Percentiles rank a stretch among this genome's conserved stretches.
phyloP scores from a whole-genome alignment of 2,797 vertebrate genomes.

The Chromobotia macracanthus region DNA sequence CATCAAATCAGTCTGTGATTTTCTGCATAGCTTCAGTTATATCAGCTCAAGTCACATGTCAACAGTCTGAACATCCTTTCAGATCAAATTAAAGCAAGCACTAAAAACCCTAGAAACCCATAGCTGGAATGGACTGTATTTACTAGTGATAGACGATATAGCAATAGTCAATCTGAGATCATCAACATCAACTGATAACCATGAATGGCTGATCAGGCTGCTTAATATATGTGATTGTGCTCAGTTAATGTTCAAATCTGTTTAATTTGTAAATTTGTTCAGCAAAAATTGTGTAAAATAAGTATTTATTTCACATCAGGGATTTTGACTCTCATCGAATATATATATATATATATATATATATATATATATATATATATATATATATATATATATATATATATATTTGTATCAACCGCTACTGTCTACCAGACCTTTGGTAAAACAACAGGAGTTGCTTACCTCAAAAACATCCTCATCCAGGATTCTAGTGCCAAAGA shows the following conservation, averaged over 20 bases:
- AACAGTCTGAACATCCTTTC: slow-evolving; percentile 4
- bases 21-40: background rate
- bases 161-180: no score
- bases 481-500: slow-evolving; percentile 96
- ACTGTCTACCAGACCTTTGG: background rate
- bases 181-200: no score
- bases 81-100: background rate
- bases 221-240: no score
- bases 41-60: background rate
- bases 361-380: no score
- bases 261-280: no score
- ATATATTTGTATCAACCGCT: background rate
- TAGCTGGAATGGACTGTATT: background rate
- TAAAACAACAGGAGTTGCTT: slow-evolving; percentile 57
- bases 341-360: no score
- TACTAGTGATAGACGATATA: background rate
- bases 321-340: no score
- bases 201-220: no score
- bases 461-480: slow-evolving; percentile 98
- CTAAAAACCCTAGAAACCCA: background rate
- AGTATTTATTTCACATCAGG: no score
- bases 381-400: no score
- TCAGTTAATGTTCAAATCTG: no score
- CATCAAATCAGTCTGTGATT: slow-evolving; percentile 38
- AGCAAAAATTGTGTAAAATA: no score